These are phyloP conservation scores for Cantharis rufa DNA, from an alignment of 2,888 invertebrate genomes.

Conservation along the genomic window DNA sequence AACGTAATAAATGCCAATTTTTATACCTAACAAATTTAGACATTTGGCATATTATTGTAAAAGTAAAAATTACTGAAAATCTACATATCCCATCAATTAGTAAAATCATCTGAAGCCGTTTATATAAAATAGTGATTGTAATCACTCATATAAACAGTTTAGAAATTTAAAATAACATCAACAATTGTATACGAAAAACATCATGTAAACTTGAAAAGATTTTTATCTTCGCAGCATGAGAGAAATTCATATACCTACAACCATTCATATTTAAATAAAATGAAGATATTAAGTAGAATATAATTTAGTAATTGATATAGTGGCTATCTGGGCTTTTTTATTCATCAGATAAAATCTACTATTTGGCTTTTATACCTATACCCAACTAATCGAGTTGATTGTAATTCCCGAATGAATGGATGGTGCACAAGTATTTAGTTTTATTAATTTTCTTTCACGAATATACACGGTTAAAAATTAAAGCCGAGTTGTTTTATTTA, in stretches of 20 bases:
- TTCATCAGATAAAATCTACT: conserved; percentile 1
- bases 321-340: not conserved
- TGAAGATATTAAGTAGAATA: conserved; percentile 12
- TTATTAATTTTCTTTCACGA: not conserved
- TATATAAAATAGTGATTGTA: not conserved
- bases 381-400: not conserved
- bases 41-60: not conserved
- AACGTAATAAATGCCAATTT: not conserved
- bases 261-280: not conserved
- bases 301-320: conserved; percentile 22
- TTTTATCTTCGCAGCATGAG: conserved; percentile 1
- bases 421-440: not conserved
- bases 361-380: not conserved
- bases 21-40: not conserved
- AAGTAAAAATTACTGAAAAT: not conserved
- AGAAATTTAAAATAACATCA: not conserved
- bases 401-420: not conserved
- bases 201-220: not conserved
- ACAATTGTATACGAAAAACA: not conserved
- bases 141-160: not conserved
- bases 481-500: not conserved
- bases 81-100: not conserved
- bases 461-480: not conserved
- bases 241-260: not conserved
- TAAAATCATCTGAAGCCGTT: not conserved